Conservation (phyloP, 92 coral and sea anemone species). For the Parazoanthus darwini region DNA sequence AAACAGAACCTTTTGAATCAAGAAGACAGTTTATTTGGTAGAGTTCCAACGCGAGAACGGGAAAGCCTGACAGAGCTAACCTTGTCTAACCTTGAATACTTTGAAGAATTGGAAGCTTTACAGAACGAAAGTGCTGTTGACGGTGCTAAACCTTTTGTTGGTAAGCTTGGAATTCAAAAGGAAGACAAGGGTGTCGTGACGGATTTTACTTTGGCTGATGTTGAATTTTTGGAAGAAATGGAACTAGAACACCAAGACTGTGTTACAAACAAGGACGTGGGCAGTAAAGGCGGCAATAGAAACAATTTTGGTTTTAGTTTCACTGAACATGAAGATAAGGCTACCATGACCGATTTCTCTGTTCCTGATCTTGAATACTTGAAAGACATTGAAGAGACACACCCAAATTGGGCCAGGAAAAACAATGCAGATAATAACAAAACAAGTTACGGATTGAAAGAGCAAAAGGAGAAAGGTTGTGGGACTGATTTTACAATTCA, state of each 20-base stretch:
- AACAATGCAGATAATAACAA: neutral
- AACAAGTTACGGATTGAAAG: slow-evolving; percentile 4
- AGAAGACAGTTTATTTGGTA: neutral
- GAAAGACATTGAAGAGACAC: slow-evolving; percentile 43
- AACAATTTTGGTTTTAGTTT: slow-evolving; percentile 22
- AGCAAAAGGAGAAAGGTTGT: slow-evolving; percentile 37
- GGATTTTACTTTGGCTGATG: slow-evolving; percentile 56
- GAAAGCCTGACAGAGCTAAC: slow-evolving; percentile 66
- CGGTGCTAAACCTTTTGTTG: neutral
- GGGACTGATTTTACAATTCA: slow-evolving; percentile 48
- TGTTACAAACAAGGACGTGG: neutral
- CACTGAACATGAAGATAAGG: slow-evolving; percentile 51
- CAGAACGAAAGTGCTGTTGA: slow-evolving; percentile 29
- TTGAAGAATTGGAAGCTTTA: slow-evolving; percentile 64
- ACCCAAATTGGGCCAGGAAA: neutral
- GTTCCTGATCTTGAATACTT: slow-evolving; percentile 62
- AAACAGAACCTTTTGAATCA: slow-evolving; percentile 42
- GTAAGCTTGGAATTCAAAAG: slow-evolving; percentile 20
- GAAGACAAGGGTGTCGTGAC: slow-evolving; percentile 58
- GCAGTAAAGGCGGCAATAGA: neutral
- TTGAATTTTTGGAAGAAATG: slow-evolving; percentile 49
- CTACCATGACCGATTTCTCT: slow-evolving; percentile 61
- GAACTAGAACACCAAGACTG: slow-evolving; percentile 24
- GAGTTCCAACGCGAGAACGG: slow-evolving; percentile 53
- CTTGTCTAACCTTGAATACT: slow-evolving; percentile 57